Evolutionary conservation across 2,888 invertebrate genomes (phyloP), one percentile per base, ranked within the genome.

Genomic region (Dione vanillae): DNA sequence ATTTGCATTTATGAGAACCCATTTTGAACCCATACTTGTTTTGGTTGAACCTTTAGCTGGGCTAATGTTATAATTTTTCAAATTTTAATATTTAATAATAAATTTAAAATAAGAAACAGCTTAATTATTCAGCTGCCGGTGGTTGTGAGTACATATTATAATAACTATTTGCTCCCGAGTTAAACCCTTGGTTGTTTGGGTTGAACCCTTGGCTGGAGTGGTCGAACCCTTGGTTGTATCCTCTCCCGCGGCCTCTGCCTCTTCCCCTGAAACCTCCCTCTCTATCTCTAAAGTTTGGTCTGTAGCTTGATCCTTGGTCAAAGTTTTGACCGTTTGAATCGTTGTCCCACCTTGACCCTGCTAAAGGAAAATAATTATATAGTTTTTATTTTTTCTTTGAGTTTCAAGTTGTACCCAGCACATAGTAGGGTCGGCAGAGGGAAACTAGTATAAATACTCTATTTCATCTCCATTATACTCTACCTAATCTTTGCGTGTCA

Each of bases 131-230:
- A 14, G 65, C n/a, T 40, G 76, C 72, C 0, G 71, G 91, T 0
- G 91, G 92, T 64, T 90, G 90, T 0, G 90, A 78, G 69, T 92
- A 93, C 91, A 92, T 91, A 71, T 92, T 91, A 77, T 92, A 92
- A 76, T 90, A 91, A 76, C 84, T 87, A 2, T 85, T 87, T 2
- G 90, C 91, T 0, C 89, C 83, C 27, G 72, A 75, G 43, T 58
- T 71, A 54, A 72, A 71, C 0, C 69, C 72, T 27, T 71, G 74
- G 51, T n/a, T 71, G 19, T 69, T 9, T 2, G 82, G 80, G 59
- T 70, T 77, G 80, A 79, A 85, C 65, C 71, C 75, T 47, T 75
- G 77, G 27, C 52, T 66, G 19, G 49, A 58, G 40, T 65, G 74
- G 69, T 71, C 49, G 72, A 67, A 68, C 37, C 71, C 74, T 11